Conservation (phyloP, 2,797 vertebrate genomes). For the Melanotaenia parkinsoni region DNA sequence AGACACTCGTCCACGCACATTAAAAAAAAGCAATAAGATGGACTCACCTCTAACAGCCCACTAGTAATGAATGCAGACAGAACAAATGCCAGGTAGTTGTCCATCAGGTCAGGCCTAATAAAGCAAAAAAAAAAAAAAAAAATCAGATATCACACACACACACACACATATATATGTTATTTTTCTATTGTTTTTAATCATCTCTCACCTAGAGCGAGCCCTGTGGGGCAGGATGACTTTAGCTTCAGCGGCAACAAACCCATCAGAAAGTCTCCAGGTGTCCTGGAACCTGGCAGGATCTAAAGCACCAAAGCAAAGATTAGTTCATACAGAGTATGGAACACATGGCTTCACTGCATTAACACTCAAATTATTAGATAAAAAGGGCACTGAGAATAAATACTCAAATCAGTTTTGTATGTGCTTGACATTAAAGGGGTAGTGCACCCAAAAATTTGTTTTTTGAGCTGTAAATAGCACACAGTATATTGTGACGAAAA, state of each 20-base stretch:
- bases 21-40: background rate
- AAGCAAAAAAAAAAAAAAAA: slow-evolving; percentile 16
- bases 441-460: no score
- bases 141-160: no score
- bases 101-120: slow-evolving; percentile 95
- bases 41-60: slow-evolving; percentile 92
- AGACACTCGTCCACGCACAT: background rate
- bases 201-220: slow-evolving; percentile 91
- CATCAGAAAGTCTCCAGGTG: slow-evolving; percentile 97
- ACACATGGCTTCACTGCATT: background rate
- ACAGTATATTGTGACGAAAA: no score
- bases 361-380: background rate
- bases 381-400: background rate
- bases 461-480: no score
- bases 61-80: slow-evolving; percentile 96
- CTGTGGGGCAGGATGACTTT: slow-evolving; percentile 96
- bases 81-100: slow-evolving; percentile 97
- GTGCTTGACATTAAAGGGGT: no score
- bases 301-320: slow-evolving; percentile 58
- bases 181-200: background rate
- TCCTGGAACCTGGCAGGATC: slow-evolving; percentile 97
- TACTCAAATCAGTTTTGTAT: background rate
- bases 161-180: background rate
- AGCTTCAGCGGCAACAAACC: slow-evolving; percentile 96
- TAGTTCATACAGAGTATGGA: background rate